These are phyloP conservation scores for Caenorhabditis wallacei DNA, from an alignment of 2,888 invertebrate genomes.

Conservation along the genomic window DNA sequence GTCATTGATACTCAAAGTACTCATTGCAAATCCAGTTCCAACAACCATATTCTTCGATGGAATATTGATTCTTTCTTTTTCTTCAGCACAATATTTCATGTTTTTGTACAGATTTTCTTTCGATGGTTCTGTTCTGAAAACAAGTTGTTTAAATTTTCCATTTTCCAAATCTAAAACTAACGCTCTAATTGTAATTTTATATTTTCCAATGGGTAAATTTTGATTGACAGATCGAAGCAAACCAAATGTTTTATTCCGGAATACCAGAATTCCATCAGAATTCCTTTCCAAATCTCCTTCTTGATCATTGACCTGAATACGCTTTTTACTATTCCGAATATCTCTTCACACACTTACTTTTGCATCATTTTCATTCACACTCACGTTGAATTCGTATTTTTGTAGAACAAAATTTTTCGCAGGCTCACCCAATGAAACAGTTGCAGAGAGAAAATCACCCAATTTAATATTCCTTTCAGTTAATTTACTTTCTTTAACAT, in stretches of 20 bases:
- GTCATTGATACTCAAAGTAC: background rate
- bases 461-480: slow-evolving; percentile 10
- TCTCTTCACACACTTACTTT: background rate
- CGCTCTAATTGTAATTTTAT: background rate
- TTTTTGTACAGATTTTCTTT: background rate
- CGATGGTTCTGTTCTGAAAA: background rate
- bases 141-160: background rate
- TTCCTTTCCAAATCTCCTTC: slow-evolving; percentile 10
- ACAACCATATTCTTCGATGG: background rate
- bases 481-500: background rate
- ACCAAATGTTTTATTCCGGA: background rate
- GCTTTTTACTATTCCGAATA: no score
- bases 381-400: slow-evolving; percentile 3
- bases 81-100: slow-evolving; percentile 6
- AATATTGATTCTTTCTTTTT: background rate
- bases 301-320: no score
- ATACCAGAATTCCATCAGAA: slow-evolving; percentile 1
- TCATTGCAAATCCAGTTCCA: background rate
- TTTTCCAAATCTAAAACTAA: background rate
- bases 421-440: slow-evolving; percentile 8
- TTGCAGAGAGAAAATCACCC: slow-evolving; percentile 11
- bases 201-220: background rate
- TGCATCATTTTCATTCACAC: slow-evolving; percentile 6
- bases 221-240: background rate
- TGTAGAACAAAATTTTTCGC: background rate